Conservation (phyloP, 2,888 invertebrate species). For the Cenopis cana region DNA sequence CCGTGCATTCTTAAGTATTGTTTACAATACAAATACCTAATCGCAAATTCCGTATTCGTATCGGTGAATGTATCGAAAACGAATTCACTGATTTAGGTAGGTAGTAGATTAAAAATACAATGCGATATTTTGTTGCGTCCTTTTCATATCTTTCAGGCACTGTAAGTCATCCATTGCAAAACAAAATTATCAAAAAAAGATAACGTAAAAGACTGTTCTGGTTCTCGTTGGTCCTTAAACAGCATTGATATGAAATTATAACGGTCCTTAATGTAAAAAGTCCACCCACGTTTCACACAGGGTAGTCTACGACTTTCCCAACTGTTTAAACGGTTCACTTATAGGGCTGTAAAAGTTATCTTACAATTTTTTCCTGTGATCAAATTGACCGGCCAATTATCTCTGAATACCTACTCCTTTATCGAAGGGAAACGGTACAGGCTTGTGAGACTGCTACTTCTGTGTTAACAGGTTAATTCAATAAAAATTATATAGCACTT, state of each 20-base stretch:
- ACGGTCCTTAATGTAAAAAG: constrained; percentile 7
- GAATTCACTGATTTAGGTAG: too few relatives aligned
- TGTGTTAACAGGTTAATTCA: constrained; percentile 36
- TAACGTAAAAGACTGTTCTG: too few relatives aligned
- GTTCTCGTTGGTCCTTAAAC: too few relatives aligned
- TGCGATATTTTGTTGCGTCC: background rate
- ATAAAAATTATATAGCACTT: constrained; percentile 4
- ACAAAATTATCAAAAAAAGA: background rate
- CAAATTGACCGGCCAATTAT: constrained; percentile 10
- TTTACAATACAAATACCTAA: constrained; percentile 8
- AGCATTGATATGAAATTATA: background rate
- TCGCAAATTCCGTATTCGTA: background rate
- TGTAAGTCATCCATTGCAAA: background rate
- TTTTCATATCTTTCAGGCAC: background rate
- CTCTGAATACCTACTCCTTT: background rate
- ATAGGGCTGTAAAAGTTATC: background rate
- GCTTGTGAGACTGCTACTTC: constrained; percentile 13
- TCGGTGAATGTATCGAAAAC: too few relatives aligned
- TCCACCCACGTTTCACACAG: background rate
- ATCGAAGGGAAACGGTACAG: constrained; percentile 8
- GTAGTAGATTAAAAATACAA: background rate
- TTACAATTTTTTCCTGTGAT: constrained; percentile 13
- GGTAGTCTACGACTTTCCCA: constrained; percentile 8
- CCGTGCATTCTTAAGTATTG: constrained; percentile 2
- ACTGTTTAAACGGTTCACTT: constrained; percentile 5